phyloP scores from a whole-genome alignment of 1,140 invertebrate genomes.

The Aporrectodea caliginosa region DNA sequence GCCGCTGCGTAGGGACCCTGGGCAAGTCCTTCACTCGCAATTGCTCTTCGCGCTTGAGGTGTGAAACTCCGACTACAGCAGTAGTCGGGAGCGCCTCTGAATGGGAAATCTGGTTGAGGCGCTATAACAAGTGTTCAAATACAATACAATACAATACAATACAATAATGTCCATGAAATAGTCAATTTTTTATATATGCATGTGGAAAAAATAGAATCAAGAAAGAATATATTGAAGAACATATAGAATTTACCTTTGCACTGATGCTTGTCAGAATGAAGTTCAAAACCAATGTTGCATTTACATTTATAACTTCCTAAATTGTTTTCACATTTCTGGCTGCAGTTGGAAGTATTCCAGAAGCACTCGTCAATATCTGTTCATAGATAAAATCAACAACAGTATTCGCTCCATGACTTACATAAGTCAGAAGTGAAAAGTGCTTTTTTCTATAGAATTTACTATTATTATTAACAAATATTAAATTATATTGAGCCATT shows the following conservation, averaged over 20 bases:
- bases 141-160: too few species aligned
- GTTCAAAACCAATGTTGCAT: background rate
- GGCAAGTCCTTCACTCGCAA: too few species aligned
- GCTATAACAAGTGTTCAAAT: too few species aligned
- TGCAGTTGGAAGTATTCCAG: background rate
- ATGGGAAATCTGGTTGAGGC: too few species aligned
- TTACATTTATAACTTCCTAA: background rate
- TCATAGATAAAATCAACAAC: background rate
- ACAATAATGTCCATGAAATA: background rate
- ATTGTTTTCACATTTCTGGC: background rate
- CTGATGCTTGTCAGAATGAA: background rate
- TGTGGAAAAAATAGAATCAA: background rate
- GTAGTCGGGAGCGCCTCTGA: too few species aligned
- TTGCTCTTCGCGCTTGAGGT: too few species aligned
- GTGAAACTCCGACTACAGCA: too few species aligned
- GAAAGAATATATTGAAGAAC: background rate
- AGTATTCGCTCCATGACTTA: too few species aligned
- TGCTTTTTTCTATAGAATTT: background rate
- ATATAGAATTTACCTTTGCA: slow-evolving; percentile 15
- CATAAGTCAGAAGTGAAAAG: slow-evolving; percentile 17
- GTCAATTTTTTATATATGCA: background rate
- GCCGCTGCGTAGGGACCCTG: too few species aligned
- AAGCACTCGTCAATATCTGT: background rate
- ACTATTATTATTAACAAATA: background rate
- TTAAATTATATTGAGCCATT: too few species aligned